Evolutionary conservation across 2,113 vertebrate genomes (phyloP), one percentile per base, ranked within the genome.

Genomic region (Chaetodon trifascialis): DNA sequence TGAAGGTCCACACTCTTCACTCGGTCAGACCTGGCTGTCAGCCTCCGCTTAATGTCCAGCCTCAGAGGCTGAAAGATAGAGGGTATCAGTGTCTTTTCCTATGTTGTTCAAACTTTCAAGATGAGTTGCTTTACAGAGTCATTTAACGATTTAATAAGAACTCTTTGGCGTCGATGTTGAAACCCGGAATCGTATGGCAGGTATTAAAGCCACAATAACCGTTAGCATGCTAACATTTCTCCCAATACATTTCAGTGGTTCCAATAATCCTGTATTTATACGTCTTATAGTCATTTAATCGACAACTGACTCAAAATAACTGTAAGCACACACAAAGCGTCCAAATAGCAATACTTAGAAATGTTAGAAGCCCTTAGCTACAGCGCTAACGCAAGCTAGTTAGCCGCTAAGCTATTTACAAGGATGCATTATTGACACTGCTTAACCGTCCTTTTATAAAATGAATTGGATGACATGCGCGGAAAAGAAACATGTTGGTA

Each of bases 1-100:
- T 99, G 98, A 90, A 99, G 95, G 93, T 99, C 98, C 42, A 99
- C 98, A 46, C 98, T 99, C 91, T 99, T 99, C 17, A 99, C 98
- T 9, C 98, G 96, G 93, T 99, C 98, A 0, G 98, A 99, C 56
- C 98, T 96, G 82, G 98, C 98, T 0, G 98, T 99, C 80, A 99
- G 95, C 85, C 97, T 98, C 91, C 98, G 96, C 92, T 99, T 99
- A 62, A 99, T 99, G 90, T 99, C 98, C 76, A 99, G 97, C 95
- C 98, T 95, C 76, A 99, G 96, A 96, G 98, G 98, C 98, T 99
- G 79, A 4, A 80, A 52, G 3, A 87, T 12, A 52, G 5, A 65
- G 0, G 8, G 63, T 2, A 30, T 58, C 1, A 23, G 11, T 25
- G 9, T 67, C 1, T 51, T 38, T 62, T n/a, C 3, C 3, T 21